Evolutionary conservation across 2,797 vertebrate genomes (phyloP).

Genomic region (Poeciliopsis presidionis): DNA sequence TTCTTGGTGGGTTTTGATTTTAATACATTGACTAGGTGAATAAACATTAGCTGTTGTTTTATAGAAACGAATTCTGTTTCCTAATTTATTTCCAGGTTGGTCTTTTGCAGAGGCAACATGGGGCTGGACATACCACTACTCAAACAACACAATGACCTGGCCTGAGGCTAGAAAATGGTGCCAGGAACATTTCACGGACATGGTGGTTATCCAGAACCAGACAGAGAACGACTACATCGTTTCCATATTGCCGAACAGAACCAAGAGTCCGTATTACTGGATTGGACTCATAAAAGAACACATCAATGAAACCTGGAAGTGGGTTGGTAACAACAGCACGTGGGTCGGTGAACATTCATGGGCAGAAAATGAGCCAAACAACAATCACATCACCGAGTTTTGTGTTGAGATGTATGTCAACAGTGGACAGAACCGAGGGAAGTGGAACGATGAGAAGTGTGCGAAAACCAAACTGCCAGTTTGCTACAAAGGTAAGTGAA

Average conservation of each 20-base stretch:
- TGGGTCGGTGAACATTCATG: conserved; percentile 70
- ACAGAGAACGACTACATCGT: conserved; percentile 70
- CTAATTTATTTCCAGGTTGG: conserved; percentile 38
- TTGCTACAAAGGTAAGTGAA: conserved; percentile 75
- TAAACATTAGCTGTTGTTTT: not conserved
- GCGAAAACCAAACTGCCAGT: conserved; percentile 1
- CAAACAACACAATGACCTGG: conserved; percentile 56
- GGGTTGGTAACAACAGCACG: conserved; percentile 78
- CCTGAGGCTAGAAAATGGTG: conserved; percentile 64
- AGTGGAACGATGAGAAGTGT: conserved; percentile 83
- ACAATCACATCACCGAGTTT: conserved; percentile 60
- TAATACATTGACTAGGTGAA: not conserved
- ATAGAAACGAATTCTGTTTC: not conserved
- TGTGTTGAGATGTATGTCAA: conserved; percentile 83
- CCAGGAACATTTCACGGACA: conserved; percentile 54
- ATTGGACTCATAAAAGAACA: conserved; percentile 79
- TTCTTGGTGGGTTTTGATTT: conserved; percentile 59
- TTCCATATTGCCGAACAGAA: conserved; percentile 52
- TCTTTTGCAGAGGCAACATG: conserved; percentile 30
- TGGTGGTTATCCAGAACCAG: conserved; percentile 78
- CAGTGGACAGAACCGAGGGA: conserved; percentile 5
- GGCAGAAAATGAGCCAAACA: conserved; percentile 79
- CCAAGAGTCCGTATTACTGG: conserved; percentile 72
- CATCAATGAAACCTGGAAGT: conserved; percentile 71
- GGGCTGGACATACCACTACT: conserved; percentile 73